phyloP scores from a whole-genome alignment of 2,113 vertebrate genomes.

The Ivindomyrus marchei region DNA sequence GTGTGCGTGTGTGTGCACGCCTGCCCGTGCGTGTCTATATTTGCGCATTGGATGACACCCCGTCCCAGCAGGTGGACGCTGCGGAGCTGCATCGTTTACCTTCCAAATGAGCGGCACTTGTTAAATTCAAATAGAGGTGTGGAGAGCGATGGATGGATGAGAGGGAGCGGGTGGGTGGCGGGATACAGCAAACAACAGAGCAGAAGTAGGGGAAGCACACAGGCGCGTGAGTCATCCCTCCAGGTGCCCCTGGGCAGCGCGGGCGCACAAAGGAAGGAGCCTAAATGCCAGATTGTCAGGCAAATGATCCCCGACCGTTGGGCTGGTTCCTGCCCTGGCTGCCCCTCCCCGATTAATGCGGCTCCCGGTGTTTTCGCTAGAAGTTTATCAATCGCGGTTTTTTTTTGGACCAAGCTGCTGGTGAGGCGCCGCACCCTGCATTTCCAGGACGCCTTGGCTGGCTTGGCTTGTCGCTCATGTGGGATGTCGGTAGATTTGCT shows the following conservation, averaged over 20 bases:
- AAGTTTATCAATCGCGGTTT: slow-evolving; percentile 2
- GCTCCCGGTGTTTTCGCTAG: not conserved
- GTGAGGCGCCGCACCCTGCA: not conserved
- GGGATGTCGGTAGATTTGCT: not conserved
- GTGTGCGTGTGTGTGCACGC: not conserved
- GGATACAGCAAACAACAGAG: not conserved
- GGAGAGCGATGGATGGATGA: not conserved
- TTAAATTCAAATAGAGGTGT: slow-evolving; percentile 16
- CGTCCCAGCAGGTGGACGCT: not conserved
- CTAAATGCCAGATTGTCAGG: slow-evolving; percentile 14
- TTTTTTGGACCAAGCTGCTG: not conserved
- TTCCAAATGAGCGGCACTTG: slow-evolving; percentile 15
- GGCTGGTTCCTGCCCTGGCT: not conserved
- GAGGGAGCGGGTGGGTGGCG: not conserved
- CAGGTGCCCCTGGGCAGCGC: slow-evolving; percentile 5
- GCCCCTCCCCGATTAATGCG: not conserved
- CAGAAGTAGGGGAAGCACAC: not conserved
- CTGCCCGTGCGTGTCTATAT: not conserved
- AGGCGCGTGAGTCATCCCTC: not conserved
- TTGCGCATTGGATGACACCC: not conserved
- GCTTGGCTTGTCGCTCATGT: not conserved
- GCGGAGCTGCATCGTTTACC: not conserved
- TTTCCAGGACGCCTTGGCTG: not conserved
- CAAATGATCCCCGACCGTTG: slow-evolving; percentile 21
- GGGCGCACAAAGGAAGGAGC: not conserved